Percentiles rank a stretch among this genome's conserved stretches.
phyloP scores from a whole-genome alignment of 2,113 vertebrate species.

The Promerops cafer region DNA sequence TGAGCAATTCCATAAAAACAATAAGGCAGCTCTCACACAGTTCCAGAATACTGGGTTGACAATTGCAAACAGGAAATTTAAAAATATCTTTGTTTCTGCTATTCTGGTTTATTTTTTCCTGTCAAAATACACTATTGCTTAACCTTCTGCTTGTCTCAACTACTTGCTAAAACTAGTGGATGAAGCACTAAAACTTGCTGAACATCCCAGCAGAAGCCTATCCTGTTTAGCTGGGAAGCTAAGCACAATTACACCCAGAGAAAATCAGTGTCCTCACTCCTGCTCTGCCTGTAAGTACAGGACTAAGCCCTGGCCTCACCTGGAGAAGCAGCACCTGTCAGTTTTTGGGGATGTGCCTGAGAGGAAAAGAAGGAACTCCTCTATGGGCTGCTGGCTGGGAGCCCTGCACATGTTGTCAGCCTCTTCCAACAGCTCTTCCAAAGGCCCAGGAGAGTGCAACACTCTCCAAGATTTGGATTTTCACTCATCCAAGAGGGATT shows the following conservation, averaged over 20 bases:
- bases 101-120: not conserved
- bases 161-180: not conserved
- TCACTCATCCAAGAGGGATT: not conserved
- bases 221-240: not conserved
- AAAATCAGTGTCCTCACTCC: not conserved
- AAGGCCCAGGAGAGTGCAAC: not conserved
- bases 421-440: not conserved
- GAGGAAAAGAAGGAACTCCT: not conserved
- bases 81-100: not conserved
- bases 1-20: not conserved
- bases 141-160: not conserved
- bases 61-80: not conserved
- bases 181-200: not conserved
- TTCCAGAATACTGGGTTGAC: not conserved
- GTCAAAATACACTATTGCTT: not conserved
- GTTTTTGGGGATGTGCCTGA: not conserved
- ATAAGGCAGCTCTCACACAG: not conserved
- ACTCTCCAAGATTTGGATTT: too few relatives aligned
- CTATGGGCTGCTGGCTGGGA: not conserved
- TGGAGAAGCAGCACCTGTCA: accelerated
- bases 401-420: not conserved
- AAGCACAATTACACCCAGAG: not conserved
- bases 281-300: not conserved
- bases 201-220: not conserved
- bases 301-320: not conserved